Evolutionary conservation across 2,113 vertebrate genomes (phyloP), one percentile per base, ranked within the genome.

Genomic region (Euleptes europaea): DNA sequence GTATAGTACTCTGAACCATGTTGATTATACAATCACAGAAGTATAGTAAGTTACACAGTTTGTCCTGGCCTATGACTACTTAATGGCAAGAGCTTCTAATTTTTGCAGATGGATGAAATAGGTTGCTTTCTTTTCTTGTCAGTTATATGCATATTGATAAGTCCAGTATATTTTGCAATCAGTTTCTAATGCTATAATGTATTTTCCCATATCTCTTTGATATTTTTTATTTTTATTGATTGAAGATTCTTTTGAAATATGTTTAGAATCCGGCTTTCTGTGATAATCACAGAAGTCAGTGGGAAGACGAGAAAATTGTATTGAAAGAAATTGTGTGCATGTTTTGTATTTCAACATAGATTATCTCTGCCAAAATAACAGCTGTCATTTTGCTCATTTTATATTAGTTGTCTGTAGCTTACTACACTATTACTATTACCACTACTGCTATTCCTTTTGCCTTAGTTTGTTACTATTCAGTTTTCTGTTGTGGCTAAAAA

Each of bases 251-350:
- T 88, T 96, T 96, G 95, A 96, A 97, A 95, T 94, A 94, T 97
- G 92, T 97, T 96, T 96, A 96, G 96, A 96, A 96, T 94, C 94
- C 92, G 94, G 96, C 95, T 96, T 97, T 97, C 95, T 88, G 89
- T 95, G 90, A 94, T 96, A 97, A 97, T 97, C 96, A 96, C 91
- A 95, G 93, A 97, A 97, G 96, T 97, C 96, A 97, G 97, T 97
- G 96, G 96, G 96, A 95, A 97, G 96, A 97, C 96, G 96, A 96
- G 96, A 97, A 97, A 97, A 97, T 97, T 96, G 96, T 95, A 95
- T 96, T 96, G 96, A 95, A 96, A 96, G 94, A 96, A 96, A 96
- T 96, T 95, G 94, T 96, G 95, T 93, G 93, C 89, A 2, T 92
- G 94, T 96, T 96, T 96, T 97, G 95, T 95, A 92, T 97, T 97